phyloP scores from a whole-genome alignment of 1,140 invertebrate species.

The Melipona quadrifasciata region DNA sequence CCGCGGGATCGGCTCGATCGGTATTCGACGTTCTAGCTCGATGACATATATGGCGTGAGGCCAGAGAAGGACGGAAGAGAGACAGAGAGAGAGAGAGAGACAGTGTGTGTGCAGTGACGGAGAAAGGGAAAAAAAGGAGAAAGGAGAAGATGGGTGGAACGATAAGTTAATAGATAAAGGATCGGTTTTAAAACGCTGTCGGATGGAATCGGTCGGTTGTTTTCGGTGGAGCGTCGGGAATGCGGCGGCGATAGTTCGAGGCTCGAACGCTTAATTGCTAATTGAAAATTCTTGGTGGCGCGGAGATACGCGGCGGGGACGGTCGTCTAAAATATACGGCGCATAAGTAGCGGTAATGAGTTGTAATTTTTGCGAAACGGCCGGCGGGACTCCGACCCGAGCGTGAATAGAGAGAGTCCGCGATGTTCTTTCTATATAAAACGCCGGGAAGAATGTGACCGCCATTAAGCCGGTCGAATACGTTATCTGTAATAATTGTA shows the following conservation, averaged over 20 bases:
- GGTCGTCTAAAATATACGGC: constrained; percentile 15
- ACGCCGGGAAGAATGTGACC: constrained; percentile 1
- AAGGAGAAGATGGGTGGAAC: constrained; percentile 2
- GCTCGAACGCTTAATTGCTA: constrained; percentile 39
- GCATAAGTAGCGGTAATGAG: constrained; percentile 40
- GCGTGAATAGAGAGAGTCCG: background rate
- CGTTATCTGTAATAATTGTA: constrained; percentile 43
- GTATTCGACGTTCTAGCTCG: constrained; percentile 57
- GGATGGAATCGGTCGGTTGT: background rate
- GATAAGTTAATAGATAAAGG: constrained; percentile 50
- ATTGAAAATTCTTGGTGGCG: constrained; percentile 48
- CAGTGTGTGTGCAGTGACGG: background rate
- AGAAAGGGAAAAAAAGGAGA: background rate
- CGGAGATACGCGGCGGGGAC: constrained; percentile 13
- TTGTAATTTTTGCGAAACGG: constrained; percentile 28
- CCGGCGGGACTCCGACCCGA: too few species aligned
- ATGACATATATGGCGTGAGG: constrained; percentile 63
- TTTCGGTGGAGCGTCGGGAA: constrained; percentile 43
- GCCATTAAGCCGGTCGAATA: background rate
- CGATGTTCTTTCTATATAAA: background rate
- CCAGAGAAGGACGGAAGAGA: background rate
- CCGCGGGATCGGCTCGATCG: constrained; percentile 61
- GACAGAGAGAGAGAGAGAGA: background rate
- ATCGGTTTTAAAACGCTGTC: constrained; percentile 28
- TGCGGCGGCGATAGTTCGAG: constrained; percentile 33